These are phyloP conservation scores for Vesta saturnalis DNA, from an alignment of 2,888 invertebrate genomes.

Conservation along the genomic window DNA sequence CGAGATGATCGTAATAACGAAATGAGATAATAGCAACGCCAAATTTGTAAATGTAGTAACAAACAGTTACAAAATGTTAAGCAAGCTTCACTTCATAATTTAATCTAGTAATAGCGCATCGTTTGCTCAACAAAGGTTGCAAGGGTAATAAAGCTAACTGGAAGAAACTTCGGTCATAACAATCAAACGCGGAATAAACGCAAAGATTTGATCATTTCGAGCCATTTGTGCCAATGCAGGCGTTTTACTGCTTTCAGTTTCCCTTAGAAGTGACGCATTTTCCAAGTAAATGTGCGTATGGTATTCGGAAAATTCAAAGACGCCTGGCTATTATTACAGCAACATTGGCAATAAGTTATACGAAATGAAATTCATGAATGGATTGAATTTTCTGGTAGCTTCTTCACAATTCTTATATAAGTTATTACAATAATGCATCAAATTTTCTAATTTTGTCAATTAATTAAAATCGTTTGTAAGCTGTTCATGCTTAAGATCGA, in stretches of 20 bases:
- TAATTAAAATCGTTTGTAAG: constrained; percentile 47
- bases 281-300: constrained; percentile 28
- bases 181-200: constrained; percentile 58
- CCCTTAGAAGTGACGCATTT: constrained; percentile 36
- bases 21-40: too few relatives aligned
- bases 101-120: constrained; percentile 40
- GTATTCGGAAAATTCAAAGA: constrained; percentile 25
- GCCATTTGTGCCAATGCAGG: constrained; percentile 58
- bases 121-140: constrained; percentile 42
- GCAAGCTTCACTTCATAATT: constrained; percentile 23
- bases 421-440: constrained; percentile 38
- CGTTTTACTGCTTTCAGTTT: constrained; percentile 50
- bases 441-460: constrained; percentile 44
- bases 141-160: constrained; percentile 50
- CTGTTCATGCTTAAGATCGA: constrained; percentile 46
- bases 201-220: constrained; percentile 59
- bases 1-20: too few relatives aligned
- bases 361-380: constrained; percentile 48
- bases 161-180: constrained; percentile 53
- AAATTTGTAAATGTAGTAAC: neutral
- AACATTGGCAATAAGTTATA: constrained; percentile 44
- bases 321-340: constrained; percentile 37
- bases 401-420: constrained; percentile 39
- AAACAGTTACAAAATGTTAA: neutral
- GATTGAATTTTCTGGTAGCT: constrained; percentile 43